A percentile compares a stretch with the other conserved stretches of the same genome.
Conservation (phyloP, 2,888 invertebrate species). For the Dolichopus griseipennis region DNA sequence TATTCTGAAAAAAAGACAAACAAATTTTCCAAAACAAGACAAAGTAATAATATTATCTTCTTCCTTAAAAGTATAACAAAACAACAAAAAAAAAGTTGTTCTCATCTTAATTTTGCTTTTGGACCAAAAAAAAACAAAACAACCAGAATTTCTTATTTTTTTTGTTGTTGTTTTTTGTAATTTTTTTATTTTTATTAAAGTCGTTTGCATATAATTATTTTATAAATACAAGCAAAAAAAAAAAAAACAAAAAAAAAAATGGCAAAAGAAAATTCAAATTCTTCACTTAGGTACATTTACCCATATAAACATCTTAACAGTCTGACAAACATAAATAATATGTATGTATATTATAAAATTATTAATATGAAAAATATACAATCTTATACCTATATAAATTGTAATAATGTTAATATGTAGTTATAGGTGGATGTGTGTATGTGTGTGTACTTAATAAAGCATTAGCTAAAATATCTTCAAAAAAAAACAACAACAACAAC, state of each 20-base stretch:
- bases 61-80: neutral
- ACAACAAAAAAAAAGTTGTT: neutral
- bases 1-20: neutral
- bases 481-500: too few relatives aligned
- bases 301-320: too few relatives aligned
- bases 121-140: neutral
- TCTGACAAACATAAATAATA: too few relatives aligned
- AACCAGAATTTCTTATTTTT: neutral
- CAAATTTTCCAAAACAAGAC: neutral
- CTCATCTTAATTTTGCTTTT: neutral
- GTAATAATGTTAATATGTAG: neutral
- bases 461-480: neutral
- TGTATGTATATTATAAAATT: too few relatives aligned
- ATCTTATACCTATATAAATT: neutral
- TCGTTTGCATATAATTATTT: conserved; percentile 4
- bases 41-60: neutral
- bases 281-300: too few relatives aligned
- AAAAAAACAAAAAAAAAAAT: neutral
- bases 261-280: too few relatives aligned
- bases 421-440: too few relatives aligned
- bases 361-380: too few relatives aligned
- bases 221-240: neutral
- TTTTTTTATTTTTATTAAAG: neutral
- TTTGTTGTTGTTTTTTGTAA: neutral
- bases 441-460: neutral